Percentiles rank a stretch among this genome's conserved stretches.
phyloP scores from a whole-genome alignment of 1,140 invertebrate genomes.

The Drosophila sturtevanti region DNA sequence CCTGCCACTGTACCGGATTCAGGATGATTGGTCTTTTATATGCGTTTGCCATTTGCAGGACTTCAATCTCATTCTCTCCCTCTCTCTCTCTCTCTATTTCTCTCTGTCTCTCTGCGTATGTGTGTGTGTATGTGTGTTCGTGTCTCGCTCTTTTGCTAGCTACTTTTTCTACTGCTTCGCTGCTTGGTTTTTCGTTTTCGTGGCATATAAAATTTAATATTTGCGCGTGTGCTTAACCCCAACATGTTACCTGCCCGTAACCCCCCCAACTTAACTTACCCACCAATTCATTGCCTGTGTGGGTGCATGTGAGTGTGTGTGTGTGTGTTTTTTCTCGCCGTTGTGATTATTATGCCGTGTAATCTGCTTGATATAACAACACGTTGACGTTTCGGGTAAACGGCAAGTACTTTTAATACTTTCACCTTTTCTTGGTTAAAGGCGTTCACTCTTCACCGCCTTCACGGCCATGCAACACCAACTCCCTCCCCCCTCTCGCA shows the following conservation, averaged over 20 bases:
- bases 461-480: too few species aligned
- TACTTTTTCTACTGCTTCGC: conserved; percentile 26
- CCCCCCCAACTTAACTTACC: background rate
- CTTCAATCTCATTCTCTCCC: background rate
- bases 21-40: conserved; percentile 33
- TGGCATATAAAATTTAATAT: conserved; percentile 76
- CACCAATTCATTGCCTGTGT: background rate
- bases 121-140: background rate
- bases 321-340: conserved; percentile 31
- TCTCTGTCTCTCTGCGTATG: too few species aligned
- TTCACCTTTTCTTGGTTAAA: conserved; percentile 51
- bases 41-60: conserved; percentile 16
- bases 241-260: conserved; percentile 1
- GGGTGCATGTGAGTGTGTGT: conserved; percentile 11
- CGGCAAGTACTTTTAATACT: conserved; percentile 78
- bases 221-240: conserved; percentile 71
- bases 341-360: conserved; percentile 76
- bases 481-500: background rate
- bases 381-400: conserved; percentile 50
- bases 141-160: conserved; percentile 7
- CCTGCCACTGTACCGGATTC: background rate
- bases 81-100: conserved; percentile 6
- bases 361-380: conserved; percentile 74
- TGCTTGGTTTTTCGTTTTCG: conserved; percentile 25
- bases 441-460: too few species aligned